Conservation (phyloP, 2,797 vertebrate genomes). For the Anas bahamensis region DNA sequence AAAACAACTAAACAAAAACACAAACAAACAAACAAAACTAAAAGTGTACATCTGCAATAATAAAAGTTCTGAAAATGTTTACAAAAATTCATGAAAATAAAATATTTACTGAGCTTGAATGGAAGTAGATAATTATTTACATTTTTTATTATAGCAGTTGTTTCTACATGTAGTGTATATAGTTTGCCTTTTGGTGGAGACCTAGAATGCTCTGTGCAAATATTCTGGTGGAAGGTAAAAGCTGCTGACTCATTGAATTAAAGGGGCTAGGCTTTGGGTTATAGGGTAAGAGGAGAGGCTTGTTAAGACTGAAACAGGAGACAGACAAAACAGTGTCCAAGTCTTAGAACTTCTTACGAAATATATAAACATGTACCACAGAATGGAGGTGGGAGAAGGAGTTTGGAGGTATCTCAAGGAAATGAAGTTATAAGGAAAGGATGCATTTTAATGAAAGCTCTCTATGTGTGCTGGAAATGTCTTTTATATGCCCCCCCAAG, state of each 20-base stretch:
- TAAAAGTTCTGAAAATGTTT: neutral
- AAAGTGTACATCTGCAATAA: neutral
- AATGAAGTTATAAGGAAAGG: slow-evolving; percentile 51
- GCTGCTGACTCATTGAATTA: slow-evolving; percentile 42
- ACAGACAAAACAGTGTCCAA: slow-evolving; percentile 32
- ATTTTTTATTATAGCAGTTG: neutral
- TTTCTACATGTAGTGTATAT: neutral
- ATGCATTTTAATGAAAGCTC: slow-evolving; percentile 58
- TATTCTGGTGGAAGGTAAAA: neutral
- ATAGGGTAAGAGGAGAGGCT: slow-evolving; percentile 19
- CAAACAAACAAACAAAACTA: neutral
- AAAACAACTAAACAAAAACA: neutral
- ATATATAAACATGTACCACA: slow-evolving; percentile 12
- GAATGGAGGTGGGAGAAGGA: neutral
- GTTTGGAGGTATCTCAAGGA: slow-evolving; percentile 34
- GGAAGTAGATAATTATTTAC: neutral
- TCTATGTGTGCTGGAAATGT: slow-evolving; percentile 15
- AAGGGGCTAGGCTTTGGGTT: neutral
- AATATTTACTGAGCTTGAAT: neutral
- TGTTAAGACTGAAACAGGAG: slow-evolving; percentile 9
- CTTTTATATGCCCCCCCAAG: slow-evolving; percentile 15
- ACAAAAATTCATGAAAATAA: neutral
- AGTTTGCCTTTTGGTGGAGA: slow-evolving; percentile 44
- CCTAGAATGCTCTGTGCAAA: neutral
- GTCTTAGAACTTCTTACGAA: slow-evolving; percentile 10